Evolutionary conservation across 2,113 vertebrate genomes (phyloP), one percentile per base, ranked within the genome.

Genomic region (Sphyrna mokarran): DNA sequence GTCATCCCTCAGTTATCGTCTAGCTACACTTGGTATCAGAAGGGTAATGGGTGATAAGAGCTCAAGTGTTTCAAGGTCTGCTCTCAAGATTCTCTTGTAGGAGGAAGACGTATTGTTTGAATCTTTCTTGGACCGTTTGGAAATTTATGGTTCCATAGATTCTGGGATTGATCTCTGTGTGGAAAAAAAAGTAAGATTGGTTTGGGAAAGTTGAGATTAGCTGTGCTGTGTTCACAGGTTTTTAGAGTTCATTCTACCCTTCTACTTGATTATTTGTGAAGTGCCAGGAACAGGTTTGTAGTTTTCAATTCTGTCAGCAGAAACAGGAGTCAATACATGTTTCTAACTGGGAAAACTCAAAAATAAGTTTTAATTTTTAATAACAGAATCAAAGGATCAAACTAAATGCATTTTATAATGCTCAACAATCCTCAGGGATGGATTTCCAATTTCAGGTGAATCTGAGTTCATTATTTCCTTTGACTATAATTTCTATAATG

Each of bases 1-100:
- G 97, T 98, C 97, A 98, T 97, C 96, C 97, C 76, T 18, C 78
- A 96, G 96, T 97, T 98, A 97, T 97, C 97, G 72, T 95, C 96
- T 96, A 96, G 96, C 96, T 97, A 97, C 4, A 93, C 96, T 97
- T 97, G 96, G 37, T 97, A 14, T 97, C 96, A 97, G 86, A 96
- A 97, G 96, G 48, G 96, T 96, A 95, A 66, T 96, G 96, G 70
- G 96, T 96, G 96, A 97, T 97, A 96, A 96, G 96, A 97, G 40
- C 97, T 97, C 97, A 96, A 96, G 96, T 97, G 96, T 97, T 97
- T 97, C 97, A 97, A 96, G 96, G 96, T 96, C 96, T 97, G 97
- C 97, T 76, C 68, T 96, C 0, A 0, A 86, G 83, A 68, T 96
- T 96, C 96, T 91, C 96, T 26, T 96, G 90, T 70, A 95, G 96